Percentiles rank a stretch among this genome's conserved stretches.
phyloP scores from a whole-genome alignment of 2,797 vertebrate genomes.

The Arctocebus calabarensis region DNA sequence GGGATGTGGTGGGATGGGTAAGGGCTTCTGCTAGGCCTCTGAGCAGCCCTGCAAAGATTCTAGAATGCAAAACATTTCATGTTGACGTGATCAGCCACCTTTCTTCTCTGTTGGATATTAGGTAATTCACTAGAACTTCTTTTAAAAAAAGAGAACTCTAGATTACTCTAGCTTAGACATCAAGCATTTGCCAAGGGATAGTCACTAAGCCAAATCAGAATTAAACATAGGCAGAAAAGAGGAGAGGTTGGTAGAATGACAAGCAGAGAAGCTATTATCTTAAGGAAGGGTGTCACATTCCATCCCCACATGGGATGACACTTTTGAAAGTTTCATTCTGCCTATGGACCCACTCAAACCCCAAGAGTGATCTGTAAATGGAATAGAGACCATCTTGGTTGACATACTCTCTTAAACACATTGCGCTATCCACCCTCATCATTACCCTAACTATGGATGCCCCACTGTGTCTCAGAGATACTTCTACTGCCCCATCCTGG shows the following conservation, averaged over 20 bases:
- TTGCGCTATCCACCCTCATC: background rate
- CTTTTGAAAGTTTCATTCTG: background rate
- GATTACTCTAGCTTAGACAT: background rate
- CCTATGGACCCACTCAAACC: background rate
- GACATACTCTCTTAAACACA: background rate
- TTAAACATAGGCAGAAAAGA: background rate
- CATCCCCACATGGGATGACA: background rate
- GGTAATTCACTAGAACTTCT: background rate
- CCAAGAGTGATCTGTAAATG: accelerated
- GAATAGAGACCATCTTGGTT: too few relatives aligned
- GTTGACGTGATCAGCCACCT: background rate
- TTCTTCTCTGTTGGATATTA: background rate
- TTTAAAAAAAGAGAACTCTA: background rate
- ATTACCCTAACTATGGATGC: background rate
- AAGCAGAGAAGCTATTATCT: background rate
- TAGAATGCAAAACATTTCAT: background rate
- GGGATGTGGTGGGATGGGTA: too few relatives aligned
- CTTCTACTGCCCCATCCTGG: background rate
- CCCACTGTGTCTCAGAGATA: background rate
- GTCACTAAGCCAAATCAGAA: background rate
- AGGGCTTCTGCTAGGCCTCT: accelerated
- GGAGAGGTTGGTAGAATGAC: background rate
- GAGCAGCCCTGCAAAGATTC: background rate
- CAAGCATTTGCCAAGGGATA: background rate
- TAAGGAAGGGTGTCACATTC: background rate